Base-by-base conservation (phyloP, 2,797 vertebrate genomes). In the Siniperca undulata region DNA sequence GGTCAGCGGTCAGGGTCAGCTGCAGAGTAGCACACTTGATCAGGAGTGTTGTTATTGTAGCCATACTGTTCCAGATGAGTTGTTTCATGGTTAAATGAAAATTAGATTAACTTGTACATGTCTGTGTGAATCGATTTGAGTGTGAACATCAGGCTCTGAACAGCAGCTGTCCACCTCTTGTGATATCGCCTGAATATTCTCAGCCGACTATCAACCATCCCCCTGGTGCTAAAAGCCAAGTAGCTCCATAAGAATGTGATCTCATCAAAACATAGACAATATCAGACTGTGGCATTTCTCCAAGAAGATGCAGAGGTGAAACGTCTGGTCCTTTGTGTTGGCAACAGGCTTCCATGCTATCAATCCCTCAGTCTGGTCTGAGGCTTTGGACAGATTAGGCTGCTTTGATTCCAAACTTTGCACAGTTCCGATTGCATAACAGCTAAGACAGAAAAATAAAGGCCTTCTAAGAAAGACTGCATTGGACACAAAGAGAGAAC, bases 391-490 rank as follows among this genome's bases (percentile, higher is more conserved):
- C 2, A 48, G 91, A 93, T 94, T 89, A 90, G 24, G 9, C 66
- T 85, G 92, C 89, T 92, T 93, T 91, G 90, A 91, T 88, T 93
- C 76, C 78, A 92, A 91, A 92, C 87, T 82, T 82, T 81, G 44
- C 65, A 30, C 79, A 53, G 77, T 61, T 81, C 70, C 14, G 59
- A 44, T 91, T 92, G 86, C 81, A 7, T 87, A 89, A 94, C 70
- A 67, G 64, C 78, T 76, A 89, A 90, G 85, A 89, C 66, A 75
- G 82, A 80, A 77, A 83, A 82, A 83, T 64, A 84, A 90, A 79
- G 46, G 78, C 73, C 71, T 68, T 86, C 76, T 69, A 55, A 80
- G 80, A 73, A 66, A 83, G 74, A 86, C 70, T 79, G 74, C 67
- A 62, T 34, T 2, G 61, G 73, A 74, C 72, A 80, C 68, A 82